Conservation (phyloP, 2,797 vertebrate genomes). For the Rhyacichthys aspro region DNA sequence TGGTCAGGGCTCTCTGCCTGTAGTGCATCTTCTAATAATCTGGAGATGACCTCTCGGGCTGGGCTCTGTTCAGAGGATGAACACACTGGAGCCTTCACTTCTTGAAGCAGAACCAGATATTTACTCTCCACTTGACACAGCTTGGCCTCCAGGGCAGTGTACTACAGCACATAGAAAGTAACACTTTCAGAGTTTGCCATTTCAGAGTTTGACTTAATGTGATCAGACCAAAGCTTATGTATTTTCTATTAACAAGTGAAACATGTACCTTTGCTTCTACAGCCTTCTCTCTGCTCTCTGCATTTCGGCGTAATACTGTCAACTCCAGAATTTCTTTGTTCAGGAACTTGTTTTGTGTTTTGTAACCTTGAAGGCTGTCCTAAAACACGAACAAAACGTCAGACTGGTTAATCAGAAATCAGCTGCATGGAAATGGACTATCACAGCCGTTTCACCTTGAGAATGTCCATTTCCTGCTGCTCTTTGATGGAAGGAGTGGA, state of each 20-base stretch:
- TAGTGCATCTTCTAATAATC: constrained; percentile 92
- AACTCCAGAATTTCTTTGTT: constrained; percentile 99
- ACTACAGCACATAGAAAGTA: constrained; percentile 70
- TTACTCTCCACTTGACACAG: constrained; percentile 98
- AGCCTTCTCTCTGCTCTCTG: constrained; percentile 88
- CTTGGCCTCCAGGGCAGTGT: constrained; percentile 91
- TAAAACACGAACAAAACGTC: constrained; percentile 62
- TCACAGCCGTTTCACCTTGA: constrained; percentile 82
- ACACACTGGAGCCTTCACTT: constrained; percentile 90
- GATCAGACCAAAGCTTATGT: constrained; percentile 28
- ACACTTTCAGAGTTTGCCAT: constrained; percentile 9
- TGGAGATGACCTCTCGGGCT: constrained; percentile 87
- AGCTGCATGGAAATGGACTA: background rate
- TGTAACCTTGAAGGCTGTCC: constrained; percentile 96
- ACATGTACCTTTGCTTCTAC: constrained; percentile 89
- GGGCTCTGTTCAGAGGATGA: constrained; percentile 88
- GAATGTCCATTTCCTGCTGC: constrained; percentile 86
- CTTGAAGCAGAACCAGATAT: constrained; percentile 94
- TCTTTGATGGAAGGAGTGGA: constrained; percentile 67
- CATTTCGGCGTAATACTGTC: constrained; percentile 89
- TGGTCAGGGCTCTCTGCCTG: constrained; percentile 88
- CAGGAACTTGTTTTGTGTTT: constrained; percentile 96
- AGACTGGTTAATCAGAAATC: background rate
- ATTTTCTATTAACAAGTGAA: constrained; percentile 32
- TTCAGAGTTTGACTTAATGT: too few species aligned